Evolutionary conservation across 2,888 invertebrate species (phyloP).

Genomic region (Maniola hyperantus): DNA sequence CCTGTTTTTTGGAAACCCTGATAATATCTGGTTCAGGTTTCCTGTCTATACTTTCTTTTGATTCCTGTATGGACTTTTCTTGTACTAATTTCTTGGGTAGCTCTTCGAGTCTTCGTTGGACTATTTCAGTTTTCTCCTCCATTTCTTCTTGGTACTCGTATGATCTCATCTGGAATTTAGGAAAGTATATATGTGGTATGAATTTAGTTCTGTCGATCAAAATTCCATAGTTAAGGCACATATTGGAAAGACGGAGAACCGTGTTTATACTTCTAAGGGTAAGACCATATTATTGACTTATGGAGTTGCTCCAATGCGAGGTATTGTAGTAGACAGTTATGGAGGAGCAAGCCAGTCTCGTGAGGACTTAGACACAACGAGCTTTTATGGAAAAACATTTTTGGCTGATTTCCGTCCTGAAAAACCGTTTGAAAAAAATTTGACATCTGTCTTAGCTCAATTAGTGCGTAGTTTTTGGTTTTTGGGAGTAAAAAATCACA

Average conservation of each 20-base stretch:
- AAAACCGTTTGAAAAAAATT: too few relatives aligned
- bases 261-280: too few relatives aligned
- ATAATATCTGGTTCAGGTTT: slow-evolving; percentile 76
- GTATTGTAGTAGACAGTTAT: too few relatives aligned
- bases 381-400: too few relatives aligned
- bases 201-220: not conserved
- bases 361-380: too few relatives aligned
- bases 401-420: too few relatives aligned
- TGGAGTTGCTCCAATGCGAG: too few relatives aligned
- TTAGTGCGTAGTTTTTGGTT: not conserved
- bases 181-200: not conserved
- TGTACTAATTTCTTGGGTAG: slow-evolving; percentile 27
- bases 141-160: slow-evolving; percentile 70
- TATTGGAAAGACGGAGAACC: not conserved
- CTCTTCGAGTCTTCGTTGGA: slow-evolving; percentile 54
- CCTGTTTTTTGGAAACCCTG: slow-evolving; percentile 63
- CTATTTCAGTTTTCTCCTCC: slow-evolving; percentile 53
- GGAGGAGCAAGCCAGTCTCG: too few relatives aligned
- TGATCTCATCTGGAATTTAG: slow-evolving; percentile 56
- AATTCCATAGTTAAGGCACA: not conserved
- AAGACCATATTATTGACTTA: too few relatives aligned
- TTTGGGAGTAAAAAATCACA: too few relatives aligned
- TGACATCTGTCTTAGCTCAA: too few relatives aligned
- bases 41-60: slow-evolving; percentile 53
- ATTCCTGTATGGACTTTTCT: slow-evolving; percentile 45